Evolutionary conservation across 2,113 vertebrate species (phyloP).

Genomic region (Apistogramma diplotaenia): DNA sequence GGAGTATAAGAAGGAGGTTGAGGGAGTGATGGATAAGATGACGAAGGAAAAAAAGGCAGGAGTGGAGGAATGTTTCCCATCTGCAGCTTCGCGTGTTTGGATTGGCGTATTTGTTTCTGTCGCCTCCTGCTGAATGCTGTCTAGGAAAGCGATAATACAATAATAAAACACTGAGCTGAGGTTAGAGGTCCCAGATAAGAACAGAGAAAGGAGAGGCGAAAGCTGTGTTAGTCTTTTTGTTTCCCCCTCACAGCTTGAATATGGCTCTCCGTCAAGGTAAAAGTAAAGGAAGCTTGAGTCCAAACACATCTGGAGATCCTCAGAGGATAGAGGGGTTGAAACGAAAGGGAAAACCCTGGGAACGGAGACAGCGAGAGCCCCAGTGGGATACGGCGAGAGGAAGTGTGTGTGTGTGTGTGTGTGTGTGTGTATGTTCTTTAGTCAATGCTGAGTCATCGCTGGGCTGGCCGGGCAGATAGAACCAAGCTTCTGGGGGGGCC

Average conservation of each 20-base stretch:
- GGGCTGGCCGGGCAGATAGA: constrained; percentile 79
- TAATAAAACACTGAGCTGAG: constrained; percentile 8
- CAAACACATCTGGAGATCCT: constrained; percentile 57
- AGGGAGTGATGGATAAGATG: constrained; percentile 32
- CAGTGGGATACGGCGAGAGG: constrained; percentile 54
- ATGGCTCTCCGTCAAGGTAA: constrained; percentile 22
- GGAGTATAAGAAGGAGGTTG: neutral
- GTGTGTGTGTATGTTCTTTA: constrained; percentile 45
- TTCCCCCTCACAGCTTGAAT: constrained; percentile 9
- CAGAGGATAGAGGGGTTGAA: constrained; percentile 45
- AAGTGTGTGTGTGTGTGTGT: constrained; percentile 43
- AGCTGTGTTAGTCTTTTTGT: neutral
- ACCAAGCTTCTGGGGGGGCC: constrained; percentile 67
- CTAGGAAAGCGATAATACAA: constrained; percentile 32
- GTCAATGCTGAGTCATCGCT: constrained; percentile 85
- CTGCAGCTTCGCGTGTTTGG: constrained; percentile 6
- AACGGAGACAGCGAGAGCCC: constrained; percentile 53
- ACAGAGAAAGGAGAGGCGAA: neutral
- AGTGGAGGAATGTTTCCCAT: constrained; percentile 23
- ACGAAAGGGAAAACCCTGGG: constrained; percentile 65
- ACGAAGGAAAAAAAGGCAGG: constrained; percentile 20
- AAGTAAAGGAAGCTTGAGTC: constrained; percentile 32
- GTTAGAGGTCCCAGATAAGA: constrained; percentile 25
- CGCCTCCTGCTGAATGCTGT: constrained; percentile 9
- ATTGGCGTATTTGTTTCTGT: neutral